Percentiles rank a stretch among this genome's conserved stretches.
Conservation (phyloP, 2,797 vertebrate genomes). For the Stomatorhinus walkeri region DNA sequence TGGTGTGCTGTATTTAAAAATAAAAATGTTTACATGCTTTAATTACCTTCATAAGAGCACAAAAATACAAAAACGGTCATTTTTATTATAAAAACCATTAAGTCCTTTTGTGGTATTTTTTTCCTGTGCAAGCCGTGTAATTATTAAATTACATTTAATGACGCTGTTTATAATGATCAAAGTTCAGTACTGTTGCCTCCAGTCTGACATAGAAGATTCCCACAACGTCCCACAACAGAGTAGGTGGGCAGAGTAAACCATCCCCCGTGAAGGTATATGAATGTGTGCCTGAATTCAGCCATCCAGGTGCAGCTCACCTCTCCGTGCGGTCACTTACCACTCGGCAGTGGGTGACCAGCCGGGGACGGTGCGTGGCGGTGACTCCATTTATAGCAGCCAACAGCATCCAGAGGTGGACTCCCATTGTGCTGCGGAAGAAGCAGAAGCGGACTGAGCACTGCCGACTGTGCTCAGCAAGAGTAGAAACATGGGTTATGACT, state of each 20-base stretch:
- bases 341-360: conserved; percentile 56
- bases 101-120: neutral
- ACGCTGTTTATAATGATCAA: neutral
- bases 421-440: conserved; percentile 70
- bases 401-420: conserved; percentile 61
- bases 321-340: conserved; percentile 61
- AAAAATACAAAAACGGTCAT: neutral
- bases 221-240: neutral
- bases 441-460: conserved; percentile 36
- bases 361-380: conserved; percentile 46
- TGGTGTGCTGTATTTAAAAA: neutral
- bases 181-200: neutral
- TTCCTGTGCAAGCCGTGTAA: neutral
- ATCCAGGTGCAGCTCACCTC: neutral
- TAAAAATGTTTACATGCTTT: neutral
- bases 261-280: neutral
- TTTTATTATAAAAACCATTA: neutral
- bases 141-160: conserved; percentile 8
- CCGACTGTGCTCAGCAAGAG: conserved; percentile 17
- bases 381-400: conserved; percentile 57
- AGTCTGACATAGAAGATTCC: neutral
- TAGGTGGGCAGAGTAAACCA: neutral
- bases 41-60: neutral
- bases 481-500: neutral
- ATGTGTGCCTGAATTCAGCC: neutral